Evolutionary conservation across 2,888 invertebrate species (phyloP).

Genomic region (Cephus runcator): DNA sequence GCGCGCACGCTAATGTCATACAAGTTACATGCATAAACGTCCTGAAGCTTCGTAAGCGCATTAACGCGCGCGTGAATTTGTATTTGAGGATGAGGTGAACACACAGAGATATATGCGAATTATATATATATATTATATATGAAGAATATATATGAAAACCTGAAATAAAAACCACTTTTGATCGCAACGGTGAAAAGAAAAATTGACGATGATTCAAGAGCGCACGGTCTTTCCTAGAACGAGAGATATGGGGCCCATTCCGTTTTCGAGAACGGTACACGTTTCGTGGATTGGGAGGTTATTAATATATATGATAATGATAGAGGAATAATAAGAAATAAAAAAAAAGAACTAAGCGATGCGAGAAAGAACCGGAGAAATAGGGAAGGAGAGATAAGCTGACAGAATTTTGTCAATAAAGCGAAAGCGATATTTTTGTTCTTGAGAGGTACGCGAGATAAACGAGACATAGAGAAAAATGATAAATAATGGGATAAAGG

Average conservation of each 20-base stretch:
- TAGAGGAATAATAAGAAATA: not conserved
- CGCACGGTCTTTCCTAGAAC: conserved; percentile 46
- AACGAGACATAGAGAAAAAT: conserved; percentile 47
- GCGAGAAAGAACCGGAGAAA: not conserved
- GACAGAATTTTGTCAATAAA: conserved; percentile 54
- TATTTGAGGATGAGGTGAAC: conserved; percentile 26
- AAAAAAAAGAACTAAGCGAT: not conserved
- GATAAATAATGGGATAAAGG: conserved; percentile 28
- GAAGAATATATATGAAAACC: conserved; percentile 43
- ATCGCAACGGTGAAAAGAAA: conserved; percentile 44
- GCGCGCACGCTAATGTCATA: conserved; percentile 31
- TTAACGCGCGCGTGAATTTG: conserved; percentile 25
- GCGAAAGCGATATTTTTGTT: conserved; percentile 60
- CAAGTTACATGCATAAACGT: conserved; percentile 36
- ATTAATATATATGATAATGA: conserved; percentile 10
- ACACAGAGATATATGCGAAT: conserved; percentile 37
- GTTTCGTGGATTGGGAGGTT: conserved; percentile 34
- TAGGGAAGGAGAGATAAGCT: not conserved
- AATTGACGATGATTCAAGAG: conserved; percentile 39
- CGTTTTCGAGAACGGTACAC: conserved; percentile 44
- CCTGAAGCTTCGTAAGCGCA: conserved; percentile 21
- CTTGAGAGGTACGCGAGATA: conserved; percentile 55
- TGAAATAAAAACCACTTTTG: conserved; percentile 49
- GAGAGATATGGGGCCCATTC: conserved; percentile 34
- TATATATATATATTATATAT: conserved; percentile 44